Conservation (phyloP, 2,113 vertebrate genomes). For the Spheniscus mendiculus region DNA sequence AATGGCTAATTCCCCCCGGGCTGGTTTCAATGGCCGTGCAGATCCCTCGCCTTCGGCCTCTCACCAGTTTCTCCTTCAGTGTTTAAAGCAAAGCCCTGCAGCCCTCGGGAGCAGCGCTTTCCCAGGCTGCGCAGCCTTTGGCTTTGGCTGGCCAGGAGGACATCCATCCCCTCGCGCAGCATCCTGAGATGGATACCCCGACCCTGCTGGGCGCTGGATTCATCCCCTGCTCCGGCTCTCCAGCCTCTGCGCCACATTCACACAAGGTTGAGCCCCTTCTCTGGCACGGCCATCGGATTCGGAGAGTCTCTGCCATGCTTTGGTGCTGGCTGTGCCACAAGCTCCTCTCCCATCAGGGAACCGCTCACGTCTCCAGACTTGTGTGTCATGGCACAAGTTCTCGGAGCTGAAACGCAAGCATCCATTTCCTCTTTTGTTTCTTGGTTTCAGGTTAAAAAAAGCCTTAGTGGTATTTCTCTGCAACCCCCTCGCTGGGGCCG, state of each 20-base stretch:
- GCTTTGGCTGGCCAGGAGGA: background rate
- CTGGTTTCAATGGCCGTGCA: slow-evolving; percentile 22
- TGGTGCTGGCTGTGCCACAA: background rate
- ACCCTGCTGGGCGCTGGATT: rapidly evolving
- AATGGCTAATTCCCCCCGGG: slow-evolving; percentile 46
- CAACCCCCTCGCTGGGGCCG: background rate
- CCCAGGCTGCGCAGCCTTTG: background rate
- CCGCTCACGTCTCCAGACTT: rapidly evolving
- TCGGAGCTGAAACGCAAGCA: background rate
- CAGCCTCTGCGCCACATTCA: rapidly evolving
- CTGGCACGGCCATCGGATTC: rapidly evolving
- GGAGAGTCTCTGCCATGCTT: background rate
- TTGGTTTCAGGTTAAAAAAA: background rate
- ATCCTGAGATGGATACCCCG: rapidly evolving
- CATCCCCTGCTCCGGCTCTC: background rate
- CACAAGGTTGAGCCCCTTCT: background rate
- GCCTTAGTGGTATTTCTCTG: background rate
- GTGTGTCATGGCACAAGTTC: background rate
- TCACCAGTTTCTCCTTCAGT: slow-evolving; percentile 6
- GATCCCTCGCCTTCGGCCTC: slow-evolving; percentile 29
- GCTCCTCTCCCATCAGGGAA: background rate
- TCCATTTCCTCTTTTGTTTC: slow-evolving; percentile 24
- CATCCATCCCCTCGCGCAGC: background rate
- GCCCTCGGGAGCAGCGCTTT: background rate
- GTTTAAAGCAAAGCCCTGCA: background rate